Conservation (phyloP, 2,888 invertebrate species). For the Hermodice carunculata region DNA sequence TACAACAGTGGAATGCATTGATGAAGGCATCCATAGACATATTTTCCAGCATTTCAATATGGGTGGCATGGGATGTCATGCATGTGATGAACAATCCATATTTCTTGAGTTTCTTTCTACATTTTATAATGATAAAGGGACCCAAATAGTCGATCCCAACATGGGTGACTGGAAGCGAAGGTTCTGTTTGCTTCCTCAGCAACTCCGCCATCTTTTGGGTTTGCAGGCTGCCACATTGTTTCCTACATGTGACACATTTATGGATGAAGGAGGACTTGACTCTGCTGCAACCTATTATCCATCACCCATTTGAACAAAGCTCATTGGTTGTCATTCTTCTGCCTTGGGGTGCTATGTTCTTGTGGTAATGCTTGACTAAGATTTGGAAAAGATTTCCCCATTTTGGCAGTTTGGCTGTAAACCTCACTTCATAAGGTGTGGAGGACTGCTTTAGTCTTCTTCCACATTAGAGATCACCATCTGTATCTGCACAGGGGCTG, state of each 20-base stretch:
- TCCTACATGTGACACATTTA: conserved; percentile 18
- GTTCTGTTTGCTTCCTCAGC: conserved; percentile 11
- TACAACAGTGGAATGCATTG: conserved; percentile 2
- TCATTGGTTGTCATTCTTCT: conserved; percentile 17
- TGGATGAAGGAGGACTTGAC: background rate
- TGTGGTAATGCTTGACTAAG: conserved; percentile 8
- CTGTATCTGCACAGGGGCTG: conserved; percentile 33
- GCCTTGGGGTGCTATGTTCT: conserved; percentile 7
- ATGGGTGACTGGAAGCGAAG: conserved; percentile 19
- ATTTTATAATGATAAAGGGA: conserved; percentile 11
- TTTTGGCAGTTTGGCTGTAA: conserved; percentile 42
- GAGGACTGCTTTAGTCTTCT: conserved; percentile 33
- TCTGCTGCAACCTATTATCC: conserved; percentile 4
- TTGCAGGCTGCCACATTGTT: background rate
- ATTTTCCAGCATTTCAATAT: conserved; percentile 39
- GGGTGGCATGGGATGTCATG: conserved; percentile 41
- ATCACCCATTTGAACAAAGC: conserved; percentile 11
- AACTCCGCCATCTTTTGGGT: conserved; percentile 34
- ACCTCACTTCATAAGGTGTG: conserved; percentile 20
- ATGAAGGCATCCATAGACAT: conserved; percentile 14
- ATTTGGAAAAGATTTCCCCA: conserved; percentile 29
- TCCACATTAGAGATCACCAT: conserved; percentile 41
- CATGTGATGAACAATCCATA: conserved; percentile 17
- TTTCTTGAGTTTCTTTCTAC: conserved; percentile 1
- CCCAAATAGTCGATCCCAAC: conserved; percentile 18